Conservation (phyloP, 2,888 invertebrate genomes). For the Fragum fragum region DNA sequence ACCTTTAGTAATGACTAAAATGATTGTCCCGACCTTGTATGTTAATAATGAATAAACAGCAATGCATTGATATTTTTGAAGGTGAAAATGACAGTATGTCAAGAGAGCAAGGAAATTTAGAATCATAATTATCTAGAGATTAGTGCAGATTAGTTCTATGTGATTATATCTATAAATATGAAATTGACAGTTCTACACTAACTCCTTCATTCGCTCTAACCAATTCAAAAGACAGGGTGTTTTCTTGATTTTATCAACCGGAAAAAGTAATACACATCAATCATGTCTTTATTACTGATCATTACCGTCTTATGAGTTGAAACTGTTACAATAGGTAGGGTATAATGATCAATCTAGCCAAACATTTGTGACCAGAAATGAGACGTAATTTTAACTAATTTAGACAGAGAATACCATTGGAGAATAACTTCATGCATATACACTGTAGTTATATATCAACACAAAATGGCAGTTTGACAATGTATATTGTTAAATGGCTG, state of each 20-base stretch:
- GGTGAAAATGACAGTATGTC: slow-evolving; percentile 19
- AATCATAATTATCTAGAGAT: background rate
- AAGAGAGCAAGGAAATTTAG: background rate
- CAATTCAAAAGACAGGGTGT: background rate
- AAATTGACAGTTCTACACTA: too few relatives aligned
- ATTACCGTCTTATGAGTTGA: background rate
- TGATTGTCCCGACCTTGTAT: background rate
- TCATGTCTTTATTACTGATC: slow-evolving; percentile 10
- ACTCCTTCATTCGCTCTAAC: too few relatives aligned
- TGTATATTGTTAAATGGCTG: too few relatives aligned
- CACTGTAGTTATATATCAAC: too few relatives aligned
- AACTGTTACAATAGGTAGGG: background rate
- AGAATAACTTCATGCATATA: too few relatives aligned
- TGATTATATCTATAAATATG: too few relatives aligned
- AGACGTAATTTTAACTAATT: too few relatives aligned
- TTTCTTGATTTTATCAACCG: slow-evolving; percentile 22
- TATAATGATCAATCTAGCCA: background rate
- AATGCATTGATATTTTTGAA: background rate
- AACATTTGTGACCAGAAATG: too few relatives aligned
- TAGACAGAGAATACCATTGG: too few relatives aligned
- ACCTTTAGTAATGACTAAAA: background rate
- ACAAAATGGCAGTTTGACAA: too few relatives aligned
- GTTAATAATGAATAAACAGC: background rate
- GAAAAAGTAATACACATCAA: slow-evolving; percentile 12
- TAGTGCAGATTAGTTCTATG: too few relatives aligned